These are phyloP conservation scores for Prostheceraeus crozeri DNA, from an alignment of 2,888 invertebrate species.

Conservation along the genomic window DNA sequence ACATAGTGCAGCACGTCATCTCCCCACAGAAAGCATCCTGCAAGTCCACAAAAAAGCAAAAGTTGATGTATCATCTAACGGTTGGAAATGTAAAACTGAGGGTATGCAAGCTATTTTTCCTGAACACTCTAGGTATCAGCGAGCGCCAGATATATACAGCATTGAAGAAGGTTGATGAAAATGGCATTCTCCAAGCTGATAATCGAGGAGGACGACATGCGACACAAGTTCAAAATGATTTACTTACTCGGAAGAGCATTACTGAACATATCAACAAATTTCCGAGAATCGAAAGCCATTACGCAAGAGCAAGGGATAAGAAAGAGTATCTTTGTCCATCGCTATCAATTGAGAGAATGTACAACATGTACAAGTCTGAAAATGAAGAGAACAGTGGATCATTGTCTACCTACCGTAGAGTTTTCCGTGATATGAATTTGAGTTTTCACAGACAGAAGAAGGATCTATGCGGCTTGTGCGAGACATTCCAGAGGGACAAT, in stretches of 20 bases:
- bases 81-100: no score
- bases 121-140: neutral
- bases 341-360: no score
- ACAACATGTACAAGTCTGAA: no score
- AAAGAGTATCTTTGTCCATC: no score
- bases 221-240: neutral
- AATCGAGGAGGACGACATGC: constrained; percentile 7
- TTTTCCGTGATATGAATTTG: constrained; percentile 4
- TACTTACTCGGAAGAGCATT: neutral
- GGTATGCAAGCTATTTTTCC: neutral
- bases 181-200: neutral
- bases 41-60: no score
- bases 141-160: neutral
- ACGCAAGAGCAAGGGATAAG: neutral
- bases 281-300: neutral
- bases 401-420: neutral
- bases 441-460: constrained; percentile 7
- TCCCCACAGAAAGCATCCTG: no score
- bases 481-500: neutral
- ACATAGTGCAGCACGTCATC: no score
- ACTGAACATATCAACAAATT: neutral
- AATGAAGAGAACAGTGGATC: no score
- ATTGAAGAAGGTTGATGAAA: neutral
- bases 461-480: neutral
- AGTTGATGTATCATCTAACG: no score